Conservation (phyloP, 92 coral and sea anemone genomes). For the Heteractis magnifica region DNA sequence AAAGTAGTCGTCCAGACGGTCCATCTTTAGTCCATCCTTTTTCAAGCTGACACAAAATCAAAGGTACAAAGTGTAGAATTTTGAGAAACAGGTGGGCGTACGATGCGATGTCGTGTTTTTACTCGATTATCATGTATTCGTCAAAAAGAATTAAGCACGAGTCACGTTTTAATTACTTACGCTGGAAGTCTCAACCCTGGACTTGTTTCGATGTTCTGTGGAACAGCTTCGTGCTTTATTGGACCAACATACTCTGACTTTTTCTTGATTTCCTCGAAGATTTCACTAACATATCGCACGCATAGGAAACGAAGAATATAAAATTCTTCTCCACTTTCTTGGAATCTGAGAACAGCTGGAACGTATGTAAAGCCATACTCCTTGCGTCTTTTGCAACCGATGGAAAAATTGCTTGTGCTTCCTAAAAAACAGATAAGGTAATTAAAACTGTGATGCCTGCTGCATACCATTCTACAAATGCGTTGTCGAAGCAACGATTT, state of each 20-base stretch:
- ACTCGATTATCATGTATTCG: neutral
- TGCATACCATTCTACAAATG: no score
- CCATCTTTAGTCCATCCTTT: constrained; percentile 37
- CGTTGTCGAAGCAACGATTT: no score
- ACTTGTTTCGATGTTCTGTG: constrained; percentile 33
- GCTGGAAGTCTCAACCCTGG: constrained; percentile 54
- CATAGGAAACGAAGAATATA: constrained; percentile 64
- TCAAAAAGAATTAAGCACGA: neutral
- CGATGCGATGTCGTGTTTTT: neutral
- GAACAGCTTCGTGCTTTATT: constrained; percentile 27
- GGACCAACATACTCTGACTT: constrained; percentile 44
- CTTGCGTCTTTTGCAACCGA: constrained; percentile 49
- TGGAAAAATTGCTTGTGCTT: neutral
- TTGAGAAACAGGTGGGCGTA: neutral
- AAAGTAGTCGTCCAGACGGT: constrained; percentile 37
- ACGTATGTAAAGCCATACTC: constrained; percentile 74
- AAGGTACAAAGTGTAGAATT: neutral
- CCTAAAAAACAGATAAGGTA: neutral
- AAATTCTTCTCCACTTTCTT: constrained; percentile 33
- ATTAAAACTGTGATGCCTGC: neutral
- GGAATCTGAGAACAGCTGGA: constrained; percentile 57
- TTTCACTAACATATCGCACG: constrained; percentile 54
- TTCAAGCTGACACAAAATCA: constrained; percentile 29
- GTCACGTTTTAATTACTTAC: constrained; percentile 23
- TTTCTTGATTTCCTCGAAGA: constrained; percentile 60